These are phyloP conservation scores for Desmophyllum pertusum DNA, from an alignment of 92 coral and sea anemone species.

Conservation along the genomic window DNA sequence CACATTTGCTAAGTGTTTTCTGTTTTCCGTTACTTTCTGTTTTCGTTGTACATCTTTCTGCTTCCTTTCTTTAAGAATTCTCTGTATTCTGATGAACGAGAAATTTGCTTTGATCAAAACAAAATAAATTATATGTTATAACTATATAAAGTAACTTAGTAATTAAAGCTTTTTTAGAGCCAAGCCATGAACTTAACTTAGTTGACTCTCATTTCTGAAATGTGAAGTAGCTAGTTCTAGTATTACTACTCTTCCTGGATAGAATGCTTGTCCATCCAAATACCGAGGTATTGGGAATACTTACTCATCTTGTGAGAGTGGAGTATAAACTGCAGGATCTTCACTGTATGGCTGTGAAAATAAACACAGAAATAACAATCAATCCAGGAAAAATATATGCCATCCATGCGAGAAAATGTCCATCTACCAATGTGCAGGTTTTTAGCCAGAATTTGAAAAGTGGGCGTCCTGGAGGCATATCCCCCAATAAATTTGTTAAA, in stretches of 20 bases:
- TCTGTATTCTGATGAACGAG: slow-evolving; percentile 77
- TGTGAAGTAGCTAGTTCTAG: too few species aligned
- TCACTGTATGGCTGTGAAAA: slow-evolving; percentile 88
- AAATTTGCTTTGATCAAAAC: not conserved
- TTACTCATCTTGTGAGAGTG: slow-evolving; percentile 98
- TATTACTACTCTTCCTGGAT: too few species aligned
- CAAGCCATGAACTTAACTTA: too few species aligned
- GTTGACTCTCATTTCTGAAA: too few species aligned
- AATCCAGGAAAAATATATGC: not conserved
- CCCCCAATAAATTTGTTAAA: too few species aligned
- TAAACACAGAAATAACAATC: not conserved
- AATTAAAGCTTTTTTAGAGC: too few species aligned
- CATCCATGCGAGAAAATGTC: not conserved
- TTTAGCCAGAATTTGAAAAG: too few species aligned
- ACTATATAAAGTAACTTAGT: too few species aligned
- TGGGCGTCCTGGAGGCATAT: too few species aligned
- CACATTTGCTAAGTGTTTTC: slow-evolving; percentile 97
- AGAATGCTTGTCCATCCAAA: too few species aligned
- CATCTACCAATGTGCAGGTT: not conserved
- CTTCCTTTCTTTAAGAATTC: slow-evolving; percentile 92
- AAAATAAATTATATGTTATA: not conserved
- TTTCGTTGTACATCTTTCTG: slow-evolving; percentile 97
- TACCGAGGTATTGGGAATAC: slow-evolving; percentile 52
- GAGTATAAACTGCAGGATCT: slow-evolving; percentile 97
- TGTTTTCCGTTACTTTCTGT: slow-evolving; percentile 94